phyloP scores from a whole-genome alignment of 2,113 vertebrate genomes.

The Sapayoa aenigma region DNA sequence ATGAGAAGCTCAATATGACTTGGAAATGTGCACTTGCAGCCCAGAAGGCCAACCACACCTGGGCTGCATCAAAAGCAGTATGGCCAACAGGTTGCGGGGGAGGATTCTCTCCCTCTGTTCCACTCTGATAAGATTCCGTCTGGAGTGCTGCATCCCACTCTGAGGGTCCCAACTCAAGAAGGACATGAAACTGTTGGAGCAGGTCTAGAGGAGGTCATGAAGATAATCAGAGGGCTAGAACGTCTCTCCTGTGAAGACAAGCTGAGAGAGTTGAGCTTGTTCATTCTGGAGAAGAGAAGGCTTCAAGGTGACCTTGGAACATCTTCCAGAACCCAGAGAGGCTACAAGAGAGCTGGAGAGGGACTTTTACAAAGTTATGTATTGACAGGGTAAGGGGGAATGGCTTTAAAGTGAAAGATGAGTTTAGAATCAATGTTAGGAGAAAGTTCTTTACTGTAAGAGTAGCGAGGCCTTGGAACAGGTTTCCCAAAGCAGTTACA shows the following conservation, averaged over 20 bases:
- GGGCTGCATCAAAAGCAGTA: neutral
- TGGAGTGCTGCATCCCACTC: neutral
- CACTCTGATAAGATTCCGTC: neutral
- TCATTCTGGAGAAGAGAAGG: neutral
- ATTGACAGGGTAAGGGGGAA: neutral
- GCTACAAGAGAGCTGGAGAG: neutral
- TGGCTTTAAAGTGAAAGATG: neutral
- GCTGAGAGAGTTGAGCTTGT: neutral
- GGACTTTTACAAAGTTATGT: neutral
- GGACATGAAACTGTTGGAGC: neutral
- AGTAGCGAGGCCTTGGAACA: neutral
- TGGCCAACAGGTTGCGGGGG: neutral
- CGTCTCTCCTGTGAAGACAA: neutral
- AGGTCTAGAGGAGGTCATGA: neutral
- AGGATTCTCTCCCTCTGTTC: neutral
- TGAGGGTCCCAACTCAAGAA: neutral
- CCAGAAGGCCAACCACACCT: neutral
- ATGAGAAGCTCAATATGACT: neutral
- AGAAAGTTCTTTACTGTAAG: neutral
- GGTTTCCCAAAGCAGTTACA: rapidly evolving
- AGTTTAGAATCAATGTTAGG: neutral
- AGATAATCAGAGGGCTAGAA: neutral
- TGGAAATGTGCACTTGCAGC: neutral
- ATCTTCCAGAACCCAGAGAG: neutral
- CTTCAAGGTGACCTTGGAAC: no score